Evolutionary conservation across 2,888 invertebrate genomes (phyloP).

Genomic region (Lasioglossum pauxillum): DNA sequence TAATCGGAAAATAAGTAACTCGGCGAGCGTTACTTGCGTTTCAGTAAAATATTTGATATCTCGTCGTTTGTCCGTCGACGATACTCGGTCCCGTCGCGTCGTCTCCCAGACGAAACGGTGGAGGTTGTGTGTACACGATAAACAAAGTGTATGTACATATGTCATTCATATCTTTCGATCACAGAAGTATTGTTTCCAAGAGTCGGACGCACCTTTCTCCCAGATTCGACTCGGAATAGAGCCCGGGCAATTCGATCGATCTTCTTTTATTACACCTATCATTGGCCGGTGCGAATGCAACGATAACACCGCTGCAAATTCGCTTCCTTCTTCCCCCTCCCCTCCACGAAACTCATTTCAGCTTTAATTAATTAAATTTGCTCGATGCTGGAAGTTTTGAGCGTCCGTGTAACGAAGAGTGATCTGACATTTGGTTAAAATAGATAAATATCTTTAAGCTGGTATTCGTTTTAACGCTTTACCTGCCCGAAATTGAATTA

Average conservation of each 20-base stretch:
- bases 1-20: constrained; percentile 15
- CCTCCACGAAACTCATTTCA: not conserved
- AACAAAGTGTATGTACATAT: constrained; percentile 55
- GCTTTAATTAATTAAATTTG: constrained; percentile 2
- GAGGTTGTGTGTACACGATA: constrained; percentile 50
- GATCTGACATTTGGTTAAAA: not conserved
- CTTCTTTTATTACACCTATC: not conserved
- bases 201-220: constrained; percentile 6
- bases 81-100: constrained; percentile 52
- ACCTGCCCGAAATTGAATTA: not conserved
- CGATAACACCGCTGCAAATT: not conserved
- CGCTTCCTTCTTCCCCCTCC: not conserved
- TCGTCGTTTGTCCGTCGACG: constrained; percentile 40
- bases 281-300: not conserved
- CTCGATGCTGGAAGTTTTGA: not conserved
- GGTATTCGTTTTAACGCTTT: not conserved
- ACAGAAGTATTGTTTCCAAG: constrained; percentile 48
- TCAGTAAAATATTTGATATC: constrained; percentile 70
- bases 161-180: constrained; percentile 60
- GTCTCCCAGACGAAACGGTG: constrained; percentile 42
- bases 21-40: constrained; percentile 28
- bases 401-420: not conserved
- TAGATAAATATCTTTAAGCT: not conserved
- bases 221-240: constrained; percentile 7
- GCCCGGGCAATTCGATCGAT: not conserved